A percentile compares a stretch with the other conserved stretches of the same genome.
phyloP scores from a whole-genome alignment of 2,797 vertebrate genomes.

The Mus spretus region DNA sequence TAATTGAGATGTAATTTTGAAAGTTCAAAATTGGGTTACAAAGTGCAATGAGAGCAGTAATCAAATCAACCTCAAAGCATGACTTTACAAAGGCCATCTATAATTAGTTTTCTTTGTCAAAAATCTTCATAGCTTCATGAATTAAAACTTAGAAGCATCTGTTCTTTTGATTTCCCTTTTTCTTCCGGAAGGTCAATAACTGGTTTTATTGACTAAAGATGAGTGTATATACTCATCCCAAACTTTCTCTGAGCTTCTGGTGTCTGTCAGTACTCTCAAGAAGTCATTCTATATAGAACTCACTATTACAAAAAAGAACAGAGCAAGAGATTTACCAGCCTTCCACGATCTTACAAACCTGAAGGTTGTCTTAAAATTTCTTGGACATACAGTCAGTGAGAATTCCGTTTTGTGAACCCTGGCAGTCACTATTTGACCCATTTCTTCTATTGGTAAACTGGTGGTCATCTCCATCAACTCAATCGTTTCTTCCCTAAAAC shows the following conservation, averaged over 20 bases:
- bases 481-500: no score
- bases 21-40: conserved; percentile 87
- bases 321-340: background rate
- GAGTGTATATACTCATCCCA: conserved; percentile 94
- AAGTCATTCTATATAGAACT: background rate
- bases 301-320: background rate
- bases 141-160: conserved; percentile 94
- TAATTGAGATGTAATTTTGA: conserved; percentile 84
- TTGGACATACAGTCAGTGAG: background rate
- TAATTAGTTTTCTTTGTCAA: conserved; percentile 94
- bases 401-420: background rate
- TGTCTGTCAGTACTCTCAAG: background rate
- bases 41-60: conserved; percentile 87
- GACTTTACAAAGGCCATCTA: conserved; percentile 79
- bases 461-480: background rate
- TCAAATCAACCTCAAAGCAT: conserved; percentile 89
- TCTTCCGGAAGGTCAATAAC: conserved; percentile 95
- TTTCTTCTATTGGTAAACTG: background rate
- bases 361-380: background rate
- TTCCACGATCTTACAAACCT: background rate
- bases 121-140: conserved; percentile 93
- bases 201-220: conserved; percentile 96
- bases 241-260: background rate
- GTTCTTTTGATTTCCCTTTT: conserved; percentile 95
- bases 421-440: no score